These are phyloP conservation scores for Cyanoderma ruficeps DNA, from an alignment of 2,113 vertebrate genomes.

Conservation along the genomic window DNA sequence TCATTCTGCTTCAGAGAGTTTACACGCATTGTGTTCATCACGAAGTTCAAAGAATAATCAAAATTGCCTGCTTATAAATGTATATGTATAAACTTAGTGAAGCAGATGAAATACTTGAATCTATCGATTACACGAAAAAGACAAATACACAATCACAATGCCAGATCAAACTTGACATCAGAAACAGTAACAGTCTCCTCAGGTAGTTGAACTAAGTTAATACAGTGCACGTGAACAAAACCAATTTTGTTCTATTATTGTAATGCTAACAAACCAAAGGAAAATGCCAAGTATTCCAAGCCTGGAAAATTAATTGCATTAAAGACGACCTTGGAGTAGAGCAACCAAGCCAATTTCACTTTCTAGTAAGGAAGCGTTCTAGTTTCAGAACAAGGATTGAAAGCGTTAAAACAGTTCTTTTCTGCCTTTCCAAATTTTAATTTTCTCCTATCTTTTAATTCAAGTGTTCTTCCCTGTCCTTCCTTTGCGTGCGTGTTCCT, in stretches of 20 bases:
- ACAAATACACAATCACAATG: background rate
- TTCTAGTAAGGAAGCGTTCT: conserved; percentile 20
- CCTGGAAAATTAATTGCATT: conserved; percentile 47
- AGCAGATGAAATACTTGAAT: background rate
- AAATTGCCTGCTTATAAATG: conserved; percentile 5
- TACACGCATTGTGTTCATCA: conserved; percentile 15
- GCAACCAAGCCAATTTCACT: conserved; percentile 2
- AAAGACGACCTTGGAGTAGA: conserved; percentile 22
- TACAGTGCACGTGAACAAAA: background rate
- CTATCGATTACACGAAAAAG: background rate
- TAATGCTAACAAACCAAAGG: background rate
- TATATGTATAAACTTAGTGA: background rate
- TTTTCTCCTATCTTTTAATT: conserved; percentile 44
- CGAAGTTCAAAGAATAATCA: conserved; percentile 52
- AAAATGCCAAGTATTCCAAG: conserved; percentile 5
- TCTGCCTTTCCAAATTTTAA: conserved; percentile 23
- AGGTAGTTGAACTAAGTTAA: conserved; percentile 45
- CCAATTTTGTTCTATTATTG: background rate
- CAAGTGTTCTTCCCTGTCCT: conserved; percentile 48
- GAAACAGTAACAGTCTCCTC: conserved; percentile 12
- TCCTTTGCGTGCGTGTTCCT: conserved; percentile 22
- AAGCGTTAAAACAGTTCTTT: conserved; percentile 38
- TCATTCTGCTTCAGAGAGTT: conserved; percentile 65
- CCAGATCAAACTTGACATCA: background rate
- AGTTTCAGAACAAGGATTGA: background rate